Percentiles rank a stretch among this genome's conserved stretches.
Conservation (phyloP, 2,888 invertebrate genomes). For the Coleophora flavipennella region DNA sequence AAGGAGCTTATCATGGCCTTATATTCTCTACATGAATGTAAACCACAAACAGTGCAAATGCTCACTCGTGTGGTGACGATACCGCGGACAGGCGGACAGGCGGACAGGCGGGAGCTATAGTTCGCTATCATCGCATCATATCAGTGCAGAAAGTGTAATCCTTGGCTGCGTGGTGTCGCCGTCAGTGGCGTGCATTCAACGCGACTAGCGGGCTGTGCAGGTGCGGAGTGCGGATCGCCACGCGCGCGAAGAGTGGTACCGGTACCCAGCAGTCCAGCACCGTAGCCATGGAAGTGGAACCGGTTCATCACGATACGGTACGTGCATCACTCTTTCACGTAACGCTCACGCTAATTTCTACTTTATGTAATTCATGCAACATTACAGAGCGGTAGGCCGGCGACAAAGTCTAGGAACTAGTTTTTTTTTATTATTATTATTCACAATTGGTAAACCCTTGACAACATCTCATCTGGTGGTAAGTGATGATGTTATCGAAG, state of each 20-base stretch:
- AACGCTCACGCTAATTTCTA: neutral
- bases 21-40: conserved; percentile 16
- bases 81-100: conserved; percentile 37
- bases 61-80: neutral
- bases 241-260: conserved; percentile 10
- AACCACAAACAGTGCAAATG: conserved; percentile 25
- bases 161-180: too few species aligned
- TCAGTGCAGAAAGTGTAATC: too few species aligned
- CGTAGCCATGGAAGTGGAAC: conserved; percentile 26
- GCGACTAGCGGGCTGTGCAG: conserved; percentile 32
- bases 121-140: too few species aligned
- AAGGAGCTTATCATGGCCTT: too few species aligned
- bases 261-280: conserved; percentile 24
- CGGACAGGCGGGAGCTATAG: conserved; percentile 22
- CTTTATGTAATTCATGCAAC: too few species aligned
- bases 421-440: too few species aligned
- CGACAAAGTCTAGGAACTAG: too few species aligned
- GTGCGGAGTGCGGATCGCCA: conserved; percentile 14
- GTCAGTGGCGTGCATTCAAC: conserved; percentile 22
- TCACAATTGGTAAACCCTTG: too few species aligned
- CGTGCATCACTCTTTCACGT: conserved; percentile 19
- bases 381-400: too few species aligned
- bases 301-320: conserved; percentile 32
- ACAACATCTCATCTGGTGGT: too few species aligned
- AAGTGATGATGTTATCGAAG: too few species aligned